phyloP scores from a whole-genome alignment of 2,888 invertebrate species.

The Trisateles emortualis region DNA sequence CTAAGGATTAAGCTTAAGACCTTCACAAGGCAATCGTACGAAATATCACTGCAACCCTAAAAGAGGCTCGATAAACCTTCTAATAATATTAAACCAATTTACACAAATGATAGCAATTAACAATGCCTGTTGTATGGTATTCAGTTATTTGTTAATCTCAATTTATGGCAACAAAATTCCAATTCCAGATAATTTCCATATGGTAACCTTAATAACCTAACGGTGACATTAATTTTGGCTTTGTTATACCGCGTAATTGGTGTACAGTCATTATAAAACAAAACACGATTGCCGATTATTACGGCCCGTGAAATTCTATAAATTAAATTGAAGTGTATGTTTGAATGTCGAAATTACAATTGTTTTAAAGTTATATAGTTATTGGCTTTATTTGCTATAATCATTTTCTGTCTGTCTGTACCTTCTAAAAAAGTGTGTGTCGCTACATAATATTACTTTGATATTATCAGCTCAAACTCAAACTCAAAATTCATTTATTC shows the following conservation, averaged over 20 bases:
- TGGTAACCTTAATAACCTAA: constrained; percentile 65
- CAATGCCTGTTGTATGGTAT: constrained; percentile 41
- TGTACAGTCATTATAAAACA: constrained; percentile 54
- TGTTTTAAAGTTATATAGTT: no score
- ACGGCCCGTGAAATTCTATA: constrained; percentile 3
- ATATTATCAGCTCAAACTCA: no score
- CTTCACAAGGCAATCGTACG: no score
- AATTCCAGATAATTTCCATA: constrained; percentile 59
- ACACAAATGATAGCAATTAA: constrained; percentile 27
- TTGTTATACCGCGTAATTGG: constrained; percentile 54
- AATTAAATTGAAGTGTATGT: background rate
- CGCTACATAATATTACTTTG: no score
- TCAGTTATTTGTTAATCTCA: constrained; percentile 53
- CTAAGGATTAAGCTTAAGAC: no score
- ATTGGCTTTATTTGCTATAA: no score
- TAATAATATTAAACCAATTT: constrained; percentile 16
- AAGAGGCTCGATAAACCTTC: background rate
- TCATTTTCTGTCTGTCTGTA: no score
- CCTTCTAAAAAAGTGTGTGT: no score
- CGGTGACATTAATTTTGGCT: constrained; percentile 63
- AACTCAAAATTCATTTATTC: no score
- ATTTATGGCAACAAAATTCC: constrained; percentile 59
- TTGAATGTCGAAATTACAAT: no score
- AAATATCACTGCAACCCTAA: no score
- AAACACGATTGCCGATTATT: constrained; percentile 23